Conservation (phyloP, 2,113 vertebrate genomes). For the Geococcyx californianus region DNA sequence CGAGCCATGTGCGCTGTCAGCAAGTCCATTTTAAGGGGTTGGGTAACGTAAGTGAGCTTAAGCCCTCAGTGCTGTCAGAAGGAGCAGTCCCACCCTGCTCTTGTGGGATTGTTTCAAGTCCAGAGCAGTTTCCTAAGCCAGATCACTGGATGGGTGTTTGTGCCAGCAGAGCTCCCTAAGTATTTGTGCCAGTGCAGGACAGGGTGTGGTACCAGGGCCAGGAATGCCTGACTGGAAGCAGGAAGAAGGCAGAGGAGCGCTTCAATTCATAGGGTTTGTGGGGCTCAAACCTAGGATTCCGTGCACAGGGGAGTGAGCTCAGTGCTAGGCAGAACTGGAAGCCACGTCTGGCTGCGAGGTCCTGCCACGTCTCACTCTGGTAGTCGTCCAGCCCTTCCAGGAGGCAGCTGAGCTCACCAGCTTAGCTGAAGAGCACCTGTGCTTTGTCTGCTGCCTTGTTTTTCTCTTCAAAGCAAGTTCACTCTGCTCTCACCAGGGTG, state of each 20-base stretch:
- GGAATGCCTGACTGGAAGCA: not conserved
- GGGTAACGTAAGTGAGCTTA: not conserved
- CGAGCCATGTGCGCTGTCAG: fast-evolving
- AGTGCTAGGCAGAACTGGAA: not conserved
- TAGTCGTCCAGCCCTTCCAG: not conserved
- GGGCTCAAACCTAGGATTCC: not conserved
- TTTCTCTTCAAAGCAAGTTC: not conserved
- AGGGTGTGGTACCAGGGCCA: not conserved
- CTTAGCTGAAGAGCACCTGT: not conserved
- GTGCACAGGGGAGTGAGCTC: fast-evolving
- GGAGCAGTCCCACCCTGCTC: not conserved
- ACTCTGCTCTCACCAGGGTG: fast-evolving
- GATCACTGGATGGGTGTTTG: not conserved
- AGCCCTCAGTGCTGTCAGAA: not conserved
- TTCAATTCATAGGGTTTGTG: not conserved
- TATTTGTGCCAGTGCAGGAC: not conserved
- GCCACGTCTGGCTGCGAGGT: not conserved
- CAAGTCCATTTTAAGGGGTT: not conserved
- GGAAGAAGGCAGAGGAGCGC: not conserved
- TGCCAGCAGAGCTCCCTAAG: not conserved
- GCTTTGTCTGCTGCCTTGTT: not conserved
- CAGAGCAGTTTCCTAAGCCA: not conserved
- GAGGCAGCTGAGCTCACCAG: not conserved
- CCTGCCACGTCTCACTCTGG: not conserved
- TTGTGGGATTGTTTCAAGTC: not conserved